phyloP scores from a whole-genome alignment of 1,140 invertebrate genomes.

The Plutomurus gul region DNA sequence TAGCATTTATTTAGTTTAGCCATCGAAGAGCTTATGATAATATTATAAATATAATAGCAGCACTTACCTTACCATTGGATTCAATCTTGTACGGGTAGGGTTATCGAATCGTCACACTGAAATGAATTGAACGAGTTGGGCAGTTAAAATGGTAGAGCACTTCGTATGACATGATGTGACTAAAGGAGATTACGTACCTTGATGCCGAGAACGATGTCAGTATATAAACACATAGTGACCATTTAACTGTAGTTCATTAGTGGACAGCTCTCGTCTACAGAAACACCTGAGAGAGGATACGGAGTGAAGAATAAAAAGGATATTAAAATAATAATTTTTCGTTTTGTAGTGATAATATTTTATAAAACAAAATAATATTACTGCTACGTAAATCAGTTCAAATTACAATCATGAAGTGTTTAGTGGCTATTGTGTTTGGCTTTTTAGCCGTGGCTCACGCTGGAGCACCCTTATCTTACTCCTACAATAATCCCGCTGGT shows the following conservation, averaged over 20 bases:
- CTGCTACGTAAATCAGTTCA: neutral
- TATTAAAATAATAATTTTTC: neutral
- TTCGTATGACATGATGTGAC: neutral
- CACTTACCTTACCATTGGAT: constrained; percentile 20
- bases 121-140: neutral
- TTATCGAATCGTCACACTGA: neutral
- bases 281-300: constrained; percentile 2
- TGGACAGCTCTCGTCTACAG: constrained; percentile 31
- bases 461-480: constrained; percentile 22
- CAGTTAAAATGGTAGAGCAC: neutral
- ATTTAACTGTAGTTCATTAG: constrained; percentile 34
- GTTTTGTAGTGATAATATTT: constrained; percentile 28
- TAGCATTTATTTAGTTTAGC: neutral
- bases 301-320: neutral
- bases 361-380: neutral
- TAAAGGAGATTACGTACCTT: constrained; percentile 10
- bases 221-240: constrained; percentile 43
- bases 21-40: constrained; percentile 10
- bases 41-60: neutral
- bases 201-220: neutral
- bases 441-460: constrained; percentile 45
- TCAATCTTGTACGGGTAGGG: constrained; percentile 4
- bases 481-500: constrained; percentile 49
- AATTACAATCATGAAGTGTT: constrained; percentile 39
- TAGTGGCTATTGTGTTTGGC: constrained; percentile 42